These are phyloP conservation scores for Cephus cinctus DNA, from an alignment of 1,140 invertebrate genomes.

Conservation along the genomic window DNA sequence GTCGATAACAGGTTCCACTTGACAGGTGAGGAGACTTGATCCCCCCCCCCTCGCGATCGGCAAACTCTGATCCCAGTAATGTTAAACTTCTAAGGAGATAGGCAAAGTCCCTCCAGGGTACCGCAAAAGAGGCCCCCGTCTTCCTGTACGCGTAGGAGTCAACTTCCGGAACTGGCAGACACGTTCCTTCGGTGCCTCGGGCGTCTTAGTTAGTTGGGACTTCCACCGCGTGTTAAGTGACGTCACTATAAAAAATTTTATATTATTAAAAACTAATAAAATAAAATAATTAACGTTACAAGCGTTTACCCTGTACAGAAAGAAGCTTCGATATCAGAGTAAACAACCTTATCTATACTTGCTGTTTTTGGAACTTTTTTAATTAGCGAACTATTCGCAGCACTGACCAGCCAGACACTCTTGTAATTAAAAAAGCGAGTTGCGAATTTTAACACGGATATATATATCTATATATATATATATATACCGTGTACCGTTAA, in stretches of 20 bases:
- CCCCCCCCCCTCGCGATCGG: conserved; percentile 7
- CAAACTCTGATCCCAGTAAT: conserved; percentile 26
- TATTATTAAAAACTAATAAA: too few relatives aligned
- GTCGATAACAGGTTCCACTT: conserved; percentile 37
- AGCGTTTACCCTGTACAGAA: too few relatives aligned
- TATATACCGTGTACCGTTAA: too few relatives aligned
- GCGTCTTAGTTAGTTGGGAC: too few relatives aligned
- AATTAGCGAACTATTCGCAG: conserved; percentile 27
- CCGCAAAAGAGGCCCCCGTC: neutral
- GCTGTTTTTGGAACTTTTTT: conserved; percentile 29
- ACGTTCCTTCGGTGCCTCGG: too few relatives aligned
- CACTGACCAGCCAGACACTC: conserved; percentile 6
- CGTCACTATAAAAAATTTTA: too few relatives aligned
- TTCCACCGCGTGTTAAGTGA: too few relatives aligned
- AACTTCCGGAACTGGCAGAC: too few relatives aligned
- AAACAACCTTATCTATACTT: too few relatives aligned
- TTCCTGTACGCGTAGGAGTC: neutral
- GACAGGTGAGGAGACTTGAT: conserved; percentile 29
- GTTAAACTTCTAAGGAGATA: conserved; percentile 30
- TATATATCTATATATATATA: too few relatives aligned
- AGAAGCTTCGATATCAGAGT: too few relatives aligned
- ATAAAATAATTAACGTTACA: too few relatives aligned
- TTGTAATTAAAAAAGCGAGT: conserved; percentile 26
- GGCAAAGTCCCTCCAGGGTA: neutral
- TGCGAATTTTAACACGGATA: conserved; percentile 24